phyloP scores from a whole-genome alignment of 2,113 vertebrate genomes.

The Onychostoma macrolepis region DNA sequence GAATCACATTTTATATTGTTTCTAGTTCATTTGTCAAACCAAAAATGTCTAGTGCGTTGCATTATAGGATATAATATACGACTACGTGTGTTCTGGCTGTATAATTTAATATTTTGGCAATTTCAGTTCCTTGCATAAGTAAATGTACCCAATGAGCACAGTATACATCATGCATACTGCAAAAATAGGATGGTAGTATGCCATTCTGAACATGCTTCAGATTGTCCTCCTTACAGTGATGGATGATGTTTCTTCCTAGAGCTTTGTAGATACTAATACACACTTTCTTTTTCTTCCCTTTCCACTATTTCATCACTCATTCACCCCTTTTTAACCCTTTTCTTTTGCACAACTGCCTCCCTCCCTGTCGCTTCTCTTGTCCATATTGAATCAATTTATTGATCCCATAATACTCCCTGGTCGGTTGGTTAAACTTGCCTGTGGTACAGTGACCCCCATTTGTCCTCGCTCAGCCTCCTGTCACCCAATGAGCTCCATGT shows the following conservation, averaged over 20 bases:
- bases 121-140: not conserved
- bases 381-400: constrained; percentile 15
- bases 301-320: constrained; percentile 53
- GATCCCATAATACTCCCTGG: constrained; percentile 57
- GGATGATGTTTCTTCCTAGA: constrained; percentile 63
- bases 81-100: too few species aligned
- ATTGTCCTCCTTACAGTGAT: constrained; percentile 61
- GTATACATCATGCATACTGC: not conserved
- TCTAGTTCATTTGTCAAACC: not conserved
- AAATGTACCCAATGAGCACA: not conserved
- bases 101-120: not conserved
- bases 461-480: constrained; percentile 99
- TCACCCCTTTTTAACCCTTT: constrained; percentile 65
- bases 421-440: constrained; percentile 70
- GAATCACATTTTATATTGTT: not conserved
- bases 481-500: constrained; percentile 89
- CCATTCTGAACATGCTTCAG: not conserved
- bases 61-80: not conserved
- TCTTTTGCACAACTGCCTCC: constrained; percentile 71
- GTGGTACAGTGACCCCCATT: constrained; percentile 90
- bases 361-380: constrained; percentile 53
- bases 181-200: not conserved
- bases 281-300: constrained; percentile 73
- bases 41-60: not conserved
- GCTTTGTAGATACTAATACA: constrained; percentile 76